Conservation (phyloP, 2,797 vertebrate genomes). For the Chaunax sp. region DNA sequence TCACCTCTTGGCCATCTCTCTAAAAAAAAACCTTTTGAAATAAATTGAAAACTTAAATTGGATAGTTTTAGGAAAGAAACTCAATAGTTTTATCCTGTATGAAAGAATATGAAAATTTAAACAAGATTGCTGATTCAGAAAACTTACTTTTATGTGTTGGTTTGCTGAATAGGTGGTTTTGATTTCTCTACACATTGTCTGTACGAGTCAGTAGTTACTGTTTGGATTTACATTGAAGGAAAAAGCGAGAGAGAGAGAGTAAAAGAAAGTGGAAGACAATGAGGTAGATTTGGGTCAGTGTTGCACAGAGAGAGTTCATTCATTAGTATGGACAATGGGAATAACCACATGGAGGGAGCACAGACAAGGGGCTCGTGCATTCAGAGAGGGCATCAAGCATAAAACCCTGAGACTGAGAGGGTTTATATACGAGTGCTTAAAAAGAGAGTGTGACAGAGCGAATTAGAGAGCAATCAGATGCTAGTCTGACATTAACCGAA, state of each 20-base stretch:
- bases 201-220: background rate
- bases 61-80: too few species aligned
- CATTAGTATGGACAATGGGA: constrained; percentile 45
- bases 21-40: too few species aligned
- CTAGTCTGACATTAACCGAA: constrained; percentile 68
- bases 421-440: constrained; percentile 10
- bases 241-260: background rate
- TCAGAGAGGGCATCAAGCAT: constrained; percentile 9
- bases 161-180: too few species aligned
- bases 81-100: too few species aligned
- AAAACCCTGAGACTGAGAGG: constrained; percentile 10
- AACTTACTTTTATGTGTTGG: too few species aligned
- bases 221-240: background rate
- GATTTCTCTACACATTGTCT: too few species aligned
- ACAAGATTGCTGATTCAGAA: too few species aligned
- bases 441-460: constrained; percentile 11
- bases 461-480: constrained; percentile 46
- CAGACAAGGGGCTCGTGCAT: constrained; percentile 15
- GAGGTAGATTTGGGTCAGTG: constrained; percentile 43
- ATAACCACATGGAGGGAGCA: constrained; percentile 23
- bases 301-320: constrained; percentile 37
- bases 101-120: too few species aligned
- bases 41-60: too few species aligned
- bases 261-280: constrained; percentile 2
- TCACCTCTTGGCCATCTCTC: too few species aligned